Conservation (phyloP, 2,113 vertebrate species). For the Heteronetta atricapilla region DNA sequence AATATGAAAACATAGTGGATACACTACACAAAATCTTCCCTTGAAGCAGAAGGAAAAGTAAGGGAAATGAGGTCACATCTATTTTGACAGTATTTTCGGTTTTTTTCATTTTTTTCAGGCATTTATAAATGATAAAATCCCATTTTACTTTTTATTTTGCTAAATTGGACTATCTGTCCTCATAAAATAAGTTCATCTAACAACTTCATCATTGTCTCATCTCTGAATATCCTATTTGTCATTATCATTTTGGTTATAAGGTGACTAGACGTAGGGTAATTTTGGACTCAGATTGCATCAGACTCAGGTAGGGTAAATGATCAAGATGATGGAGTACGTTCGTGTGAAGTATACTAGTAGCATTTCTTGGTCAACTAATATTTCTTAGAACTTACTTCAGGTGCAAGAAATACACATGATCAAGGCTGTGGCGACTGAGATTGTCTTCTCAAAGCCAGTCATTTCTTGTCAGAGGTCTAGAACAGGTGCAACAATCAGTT, state of each 20-base stretch:
- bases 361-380: not conserved
- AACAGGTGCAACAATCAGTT: not conserved
- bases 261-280: too few species aligned
- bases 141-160: not conserved
- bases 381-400: not conserved
- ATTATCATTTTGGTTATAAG: not conserved
- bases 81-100: too few species aligned
- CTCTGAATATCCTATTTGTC: not conserved
- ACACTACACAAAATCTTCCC: not conserved
- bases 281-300: not conserved
- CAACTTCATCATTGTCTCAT: not conserved
- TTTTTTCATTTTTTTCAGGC: too few species aligned
- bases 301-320: rapidly evolving
- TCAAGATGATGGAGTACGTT: not conserved
- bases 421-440: not conserved
- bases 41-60: not conserved
- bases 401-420: not conserved
- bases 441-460: not conserved
- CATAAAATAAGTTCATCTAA: not conserved
- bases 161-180: not conserved
- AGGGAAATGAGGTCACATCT: conserved; percentile 19
- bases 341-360: not conserved
- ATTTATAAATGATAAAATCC: not conserved
- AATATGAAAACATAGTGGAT: not conserved
- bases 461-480: not conserved